Conservation (phyloP, 1,140 invertebrate species). For the Apolygus lucorum region DNA sequence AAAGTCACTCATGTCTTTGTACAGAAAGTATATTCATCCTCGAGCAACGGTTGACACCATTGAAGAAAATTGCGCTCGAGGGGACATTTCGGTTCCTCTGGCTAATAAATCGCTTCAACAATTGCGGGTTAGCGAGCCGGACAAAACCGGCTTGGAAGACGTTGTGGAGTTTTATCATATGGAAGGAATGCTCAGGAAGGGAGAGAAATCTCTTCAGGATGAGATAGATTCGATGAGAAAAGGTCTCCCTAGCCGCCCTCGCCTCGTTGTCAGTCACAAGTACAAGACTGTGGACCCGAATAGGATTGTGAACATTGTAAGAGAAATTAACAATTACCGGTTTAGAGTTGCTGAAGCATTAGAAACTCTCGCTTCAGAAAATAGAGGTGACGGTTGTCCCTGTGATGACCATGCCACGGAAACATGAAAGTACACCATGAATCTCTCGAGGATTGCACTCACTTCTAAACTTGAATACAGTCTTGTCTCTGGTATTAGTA, state of each 20-base stretch:
- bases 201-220: slow-evolving; percentile 5
- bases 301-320: slow-evolving; percentile 33
- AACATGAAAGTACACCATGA: too few species aligned
- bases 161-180: background rate
- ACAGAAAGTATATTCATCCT: background rate
- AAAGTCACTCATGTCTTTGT: background rate
- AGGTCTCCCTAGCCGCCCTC: background rate
- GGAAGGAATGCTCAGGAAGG: background rate
- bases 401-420: background rate
- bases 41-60: background rate
- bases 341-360: background rate
- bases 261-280: background rate
- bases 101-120: background rate
- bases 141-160: slow-evolving; percentile 4
- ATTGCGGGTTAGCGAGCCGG: background rate
- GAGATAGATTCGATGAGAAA: slow-evolving; percentile 9
- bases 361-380: background rate
- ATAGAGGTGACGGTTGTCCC: background rate
- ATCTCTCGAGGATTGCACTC: too few species aligned
- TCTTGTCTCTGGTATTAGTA: too few species aligned
- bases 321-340: slow-evolving; percentile 30
- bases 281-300: background rate
- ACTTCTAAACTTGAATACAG: too few species aligned
- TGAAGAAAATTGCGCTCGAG: background rate
- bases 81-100: too few species aligned